Base-by-base conservation (phyloP, 2,888 invertebrate species). In the Aphodius sticticus region DNA sequence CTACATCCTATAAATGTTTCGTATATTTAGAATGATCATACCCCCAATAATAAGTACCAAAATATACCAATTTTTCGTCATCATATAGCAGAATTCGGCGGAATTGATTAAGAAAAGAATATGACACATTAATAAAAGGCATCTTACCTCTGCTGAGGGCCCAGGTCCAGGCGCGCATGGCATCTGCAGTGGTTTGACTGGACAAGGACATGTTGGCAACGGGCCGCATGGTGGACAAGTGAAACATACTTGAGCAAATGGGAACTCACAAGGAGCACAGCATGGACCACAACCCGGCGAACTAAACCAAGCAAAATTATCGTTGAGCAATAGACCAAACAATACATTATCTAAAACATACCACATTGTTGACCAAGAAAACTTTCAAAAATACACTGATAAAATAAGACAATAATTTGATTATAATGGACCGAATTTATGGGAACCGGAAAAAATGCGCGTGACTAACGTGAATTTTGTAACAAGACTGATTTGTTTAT, bases 141-240 rank as follows among this genome's bases (percentile, higher is more conserved):
- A 26, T 35, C 26, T 69, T 77, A 79, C 79, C 76, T 79, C 70
- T 69, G 77, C 76, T 36, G 76, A 16, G n/a, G 75, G 72, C 14
- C 37, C 70, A 9, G n/a, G 35, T 16, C 75, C 26, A 70, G 12
- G 69, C 5, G 78, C 78, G 37, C 81, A 81, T 3, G 81, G 81
- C 72, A 81, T 26, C 36, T 78, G 80, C n/a, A 81, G 76, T 5
- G 81, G 81, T 75, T 81, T 81, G 16, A 81, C 81, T 4, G 81
- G 81, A 69, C 76, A 76, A n/a, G 80, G 80, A 37, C 35, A 53
- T 26, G 81, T 81, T 6, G 81, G 81, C 76, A 81, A 16, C 6
- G 81, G 81, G 38, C 77, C 79, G 69, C 78, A 77, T 6, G 81
- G 81, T 35, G 81, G 81, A 38, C 81, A 81, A 14, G 81, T 79